Percentiles rank a stretch among this genome's conserved stretches.
These are phyloP conservation scores for Ctenomys sociabilis DNA, from an alignment of 2,113 vertebrate genomes.

Conservation along the genomic window DNA sequence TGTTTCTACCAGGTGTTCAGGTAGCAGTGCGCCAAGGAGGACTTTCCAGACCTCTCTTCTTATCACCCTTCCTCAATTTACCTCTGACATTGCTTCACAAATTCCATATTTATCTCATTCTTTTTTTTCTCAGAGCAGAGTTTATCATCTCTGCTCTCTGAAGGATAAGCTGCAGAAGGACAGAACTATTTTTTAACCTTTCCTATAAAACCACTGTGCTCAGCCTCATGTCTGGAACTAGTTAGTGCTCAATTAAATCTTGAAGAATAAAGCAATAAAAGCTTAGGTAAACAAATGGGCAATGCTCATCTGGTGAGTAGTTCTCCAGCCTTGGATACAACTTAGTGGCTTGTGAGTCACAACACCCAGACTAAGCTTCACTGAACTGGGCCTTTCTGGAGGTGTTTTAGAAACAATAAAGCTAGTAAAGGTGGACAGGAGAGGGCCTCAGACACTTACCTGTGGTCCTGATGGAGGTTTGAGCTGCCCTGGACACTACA, in stretches of 20 bases:
- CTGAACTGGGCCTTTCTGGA: neutral
- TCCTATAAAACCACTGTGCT: neutral
- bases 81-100: neutral
- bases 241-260: neutral
- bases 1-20: neutral
- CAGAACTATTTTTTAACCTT: neutral
- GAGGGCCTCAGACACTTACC: neutral
- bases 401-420: neutral
- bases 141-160: neutral
- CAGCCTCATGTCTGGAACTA: neutral
- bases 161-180: neutral
- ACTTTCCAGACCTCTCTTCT: neutral
- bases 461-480: too few species aligned
- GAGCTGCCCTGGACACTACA: neutral
- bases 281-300: neutral
- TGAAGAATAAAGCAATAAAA: slow-evolving; percentile 16
- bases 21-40: neutral
- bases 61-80: neutral
- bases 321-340: neutral
- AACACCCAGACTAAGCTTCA: neutral
- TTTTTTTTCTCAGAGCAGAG: neutral
- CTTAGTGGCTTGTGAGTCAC: neutral
- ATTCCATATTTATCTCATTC: neutral
- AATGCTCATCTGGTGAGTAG: neutral
- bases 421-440: neutral